These are phyloP conservation scores for Eugnorisma glareosa DNA, from an alignment of 2,888 invertebrate genomes.

Conservation along the genomic window DNA sequence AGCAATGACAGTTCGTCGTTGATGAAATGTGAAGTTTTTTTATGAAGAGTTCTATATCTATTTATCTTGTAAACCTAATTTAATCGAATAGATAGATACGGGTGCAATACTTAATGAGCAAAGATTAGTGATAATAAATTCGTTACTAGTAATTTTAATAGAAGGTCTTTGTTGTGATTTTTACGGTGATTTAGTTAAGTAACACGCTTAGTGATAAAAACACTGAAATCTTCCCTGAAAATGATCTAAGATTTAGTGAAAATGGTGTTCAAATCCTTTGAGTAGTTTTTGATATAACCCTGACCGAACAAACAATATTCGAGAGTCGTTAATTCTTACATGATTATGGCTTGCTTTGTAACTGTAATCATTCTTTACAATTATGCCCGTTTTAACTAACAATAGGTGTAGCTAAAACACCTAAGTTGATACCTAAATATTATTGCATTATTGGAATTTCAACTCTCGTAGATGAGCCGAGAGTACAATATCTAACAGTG, in stretches of 20 bases:
- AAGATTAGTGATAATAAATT: conserved; percentile 61
- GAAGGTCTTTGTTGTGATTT: conserved; percentile 62
- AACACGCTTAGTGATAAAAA: conserved; percentile 18
- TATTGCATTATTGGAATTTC: neutral
- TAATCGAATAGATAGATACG: conserved; percentile 61
- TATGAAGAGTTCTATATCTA: conserved; percentile 33
- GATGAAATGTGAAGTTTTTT: neutral
- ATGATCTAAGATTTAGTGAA: conserved; percentile 9
- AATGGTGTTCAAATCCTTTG: conserved; percentile 10
- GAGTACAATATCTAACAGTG: neutral
- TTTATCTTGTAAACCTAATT: conserved; percentile 42
- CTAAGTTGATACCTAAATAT: neutral
- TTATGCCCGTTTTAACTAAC: neutral
- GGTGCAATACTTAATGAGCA: conserved; percentile 67
- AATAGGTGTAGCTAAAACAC: neutral
- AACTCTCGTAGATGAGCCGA: neutral
- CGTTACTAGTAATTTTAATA: conserved; percentile 64
- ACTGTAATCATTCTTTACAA: neutral
- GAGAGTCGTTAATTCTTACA: neutral
- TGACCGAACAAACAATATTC: neutral
- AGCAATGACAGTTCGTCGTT: neutral
- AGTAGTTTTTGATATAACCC: conserved; percentile 40
- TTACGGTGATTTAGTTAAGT: conserved; percentile 44
- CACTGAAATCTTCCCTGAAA: conserved; percentile 24
- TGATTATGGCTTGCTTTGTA: neutral